These are phyloP conservation scores for Apodemia mormo DNA, from an alignment of 2,888 invertebrate genomes.

Conservation along the genomic window DNA sequence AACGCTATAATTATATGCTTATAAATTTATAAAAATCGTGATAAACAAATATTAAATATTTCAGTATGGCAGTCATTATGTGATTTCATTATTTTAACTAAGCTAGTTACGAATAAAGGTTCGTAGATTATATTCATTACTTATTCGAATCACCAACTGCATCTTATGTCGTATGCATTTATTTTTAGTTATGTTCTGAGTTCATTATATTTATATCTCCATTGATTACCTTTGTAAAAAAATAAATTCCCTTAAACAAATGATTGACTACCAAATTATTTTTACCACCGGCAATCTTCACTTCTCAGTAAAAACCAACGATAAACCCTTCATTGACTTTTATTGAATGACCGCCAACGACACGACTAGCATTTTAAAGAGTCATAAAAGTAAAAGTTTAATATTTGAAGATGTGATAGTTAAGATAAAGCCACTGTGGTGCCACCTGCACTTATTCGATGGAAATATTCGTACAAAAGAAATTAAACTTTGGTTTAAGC, in stretches of 20 bases:
- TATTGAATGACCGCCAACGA: constrained; percentile 56
- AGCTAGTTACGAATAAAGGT: too few relatives aligned
- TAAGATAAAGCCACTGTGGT: constrained; percentile 67
- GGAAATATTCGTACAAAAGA: constrained; percentile 26
- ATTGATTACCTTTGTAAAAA: not conserved
- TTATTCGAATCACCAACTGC: too few relatives aligned
- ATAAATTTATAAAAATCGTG: too few relatives aligned
- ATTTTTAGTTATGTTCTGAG: not conserved
- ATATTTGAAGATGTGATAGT: constrained; percentile 73
- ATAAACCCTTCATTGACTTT: constrained; percentile 35
- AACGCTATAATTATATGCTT: too few relatives aligned
- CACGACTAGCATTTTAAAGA: constrained; percentile 70
- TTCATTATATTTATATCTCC: not conserved
- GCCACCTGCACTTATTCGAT: constrained; percentile 69
- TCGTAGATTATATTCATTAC: too few relatives aligned
- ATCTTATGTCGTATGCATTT: too few relatives aligned
- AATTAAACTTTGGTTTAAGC: constrained; percentile 36
- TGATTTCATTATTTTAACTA: too few relatives aligned
- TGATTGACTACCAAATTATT: constrained; percentile 11
- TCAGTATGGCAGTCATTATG: too few relatives aligned
- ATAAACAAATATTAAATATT: too few relatives aligned
- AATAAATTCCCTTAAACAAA: not conserved
- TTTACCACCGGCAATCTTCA: constrained; percentile 13
- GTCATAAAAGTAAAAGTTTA: constrained; percentile 76
- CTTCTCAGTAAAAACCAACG: constrained; percentile 21